Conservation (phyloP, 35 echinoderm and acorn worm species). For the Anneissia japonica region DNA sequence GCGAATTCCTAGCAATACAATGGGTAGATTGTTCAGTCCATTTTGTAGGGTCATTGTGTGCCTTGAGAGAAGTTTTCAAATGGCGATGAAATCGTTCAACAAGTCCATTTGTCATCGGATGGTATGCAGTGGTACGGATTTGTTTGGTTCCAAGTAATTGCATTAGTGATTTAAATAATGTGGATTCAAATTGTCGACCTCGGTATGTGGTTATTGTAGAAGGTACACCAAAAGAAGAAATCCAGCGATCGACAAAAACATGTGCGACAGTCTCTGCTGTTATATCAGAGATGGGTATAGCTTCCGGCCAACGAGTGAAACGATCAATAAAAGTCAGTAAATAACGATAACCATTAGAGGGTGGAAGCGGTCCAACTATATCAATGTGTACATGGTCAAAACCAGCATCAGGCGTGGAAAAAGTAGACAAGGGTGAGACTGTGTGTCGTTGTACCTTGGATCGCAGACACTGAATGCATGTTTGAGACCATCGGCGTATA, state of each 20-base stretch:
- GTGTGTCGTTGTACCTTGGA: slow-evolving; percentile 54
- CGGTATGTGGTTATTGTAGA: slow-evolving; percentile 24
- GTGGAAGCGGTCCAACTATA: slow-evolving; percentile 45
- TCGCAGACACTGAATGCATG: slow-evolving; percentile 53
- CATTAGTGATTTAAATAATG: background rate
- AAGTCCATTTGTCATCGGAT: slow-evolving; percentile 34
- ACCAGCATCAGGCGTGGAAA: slow-evolving; percentile 49
- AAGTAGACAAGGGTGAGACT: slow-evolving; percentile 39
- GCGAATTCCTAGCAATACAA: slow-evolving; percentile 37
- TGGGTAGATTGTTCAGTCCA: slow-evolving; percentile 32
- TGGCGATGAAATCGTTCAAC: slow-evolving; percentile 1
- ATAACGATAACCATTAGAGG: slow-evolving; percentile 49
- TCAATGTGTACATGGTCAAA: slow-evolving; percentile 53
- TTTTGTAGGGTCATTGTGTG: background rate
- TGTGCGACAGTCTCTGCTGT: slow-evolving; percentile 29
- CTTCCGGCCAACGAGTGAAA: slow-evolving; percentile 70
- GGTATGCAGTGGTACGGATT: slow-evolving; percentile 29
- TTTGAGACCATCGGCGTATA: slow-evolving; percentile 45
- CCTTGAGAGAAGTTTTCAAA: slow-evolving; percentile 1
- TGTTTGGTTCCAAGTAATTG: slow-evolving; percentile 14
- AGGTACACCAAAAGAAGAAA: slow-evolving; percentile 28
- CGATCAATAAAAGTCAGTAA: slow-evolving; percentile 51
- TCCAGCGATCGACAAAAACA: slow-evolving; percentile 24
- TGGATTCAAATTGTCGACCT: slow-evolving; percentile 31
- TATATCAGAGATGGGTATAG: slow-evolving; percentile 38